Conservation (phyloP, 2,888 invertebrate genomes). For the Acrobasis repandana region DNA sequence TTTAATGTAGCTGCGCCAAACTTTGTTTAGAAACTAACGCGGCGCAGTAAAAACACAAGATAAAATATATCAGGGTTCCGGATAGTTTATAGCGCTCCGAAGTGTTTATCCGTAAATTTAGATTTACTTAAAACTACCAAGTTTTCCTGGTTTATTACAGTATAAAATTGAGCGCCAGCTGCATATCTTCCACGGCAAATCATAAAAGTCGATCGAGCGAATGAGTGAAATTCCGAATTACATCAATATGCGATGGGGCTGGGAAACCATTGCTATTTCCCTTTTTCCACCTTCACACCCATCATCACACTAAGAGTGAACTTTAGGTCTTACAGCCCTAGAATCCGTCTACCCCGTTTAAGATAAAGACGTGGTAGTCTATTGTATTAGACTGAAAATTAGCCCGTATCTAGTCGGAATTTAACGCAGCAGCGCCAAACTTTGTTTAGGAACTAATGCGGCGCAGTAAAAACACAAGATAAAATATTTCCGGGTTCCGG, state of each 20-base stretch:
- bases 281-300: too few species aligned
- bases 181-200: too few species aligned
- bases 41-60: conserved; percentile 54
- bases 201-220: too few species aligned
- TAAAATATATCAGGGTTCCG: conserved; percentile 50
- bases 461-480: conserved; percentile 56
- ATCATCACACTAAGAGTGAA: too few species aligned
- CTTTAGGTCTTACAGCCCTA: too few species aligned
- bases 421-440: conserved; percentile 57
- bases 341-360: too few species aligned
- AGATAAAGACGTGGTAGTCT: too few species aligned
- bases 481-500: conserved; percentile 48
- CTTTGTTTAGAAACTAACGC: conserved; percentile 68
- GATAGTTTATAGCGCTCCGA: conserved; percentile 23
- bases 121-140: conserved; percentile 13
- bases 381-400: conserved; percentile 54
- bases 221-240: too few species aligned
- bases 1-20: conserved; percentile 57
- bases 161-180: conserved; percentile 26
- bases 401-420: conserved; percentile 55
- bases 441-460: conserved; percentile 67
- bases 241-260: too few species aligned
- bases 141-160: conserved; percentile 24
- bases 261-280: too few species aligned
- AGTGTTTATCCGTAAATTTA: conserved; percentile 27